Conservation (phyloP, 2,888 invertebrate species). For the Sycophila texana region DNA sequence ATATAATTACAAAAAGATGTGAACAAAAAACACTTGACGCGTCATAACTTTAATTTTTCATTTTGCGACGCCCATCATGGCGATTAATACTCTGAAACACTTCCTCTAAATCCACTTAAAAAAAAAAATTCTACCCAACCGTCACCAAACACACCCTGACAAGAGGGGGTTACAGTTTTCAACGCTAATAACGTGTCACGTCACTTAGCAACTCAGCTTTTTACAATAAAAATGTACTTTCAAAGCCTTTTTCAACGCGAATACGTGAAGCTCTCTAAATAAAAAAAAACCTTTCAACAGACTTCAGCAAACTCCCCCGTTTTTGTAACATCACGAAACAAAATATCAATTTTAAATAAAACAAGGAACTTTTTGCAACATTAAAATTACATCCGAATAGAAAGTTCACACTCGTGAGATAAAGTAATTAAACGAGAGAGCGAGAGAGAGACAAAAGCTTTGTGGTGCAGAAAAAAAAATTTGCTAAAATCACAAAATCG, state of each 20-base stretch:
- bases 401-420: no score
- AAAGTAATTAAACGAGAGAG: neutral
- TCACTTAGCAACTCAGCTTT: conserved; percentile 2
- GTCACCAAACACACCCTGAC: neutral
- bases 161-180: conserved; percentile 4
- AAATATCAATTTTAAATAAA: no score
- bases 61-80: neutral
- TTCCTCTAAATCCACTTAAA: conserved; percentile 12
- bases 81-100: neutral
- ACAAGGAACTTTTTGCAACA: no score
- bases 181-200: conserved; percentile 13
- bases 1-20: neutral
- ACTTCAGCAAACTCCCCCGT: no score
- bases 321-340: no score
- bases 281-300: no score
- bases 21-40: neutral
- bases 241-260: neutral
- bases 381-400: no score
- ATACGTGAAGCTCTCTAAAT: neutral
- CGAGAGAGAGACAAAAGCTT: conserved; percentile 7
- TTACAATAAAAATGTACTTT: conserved; percentile 5
- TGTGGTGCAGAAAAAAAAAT: neutral
- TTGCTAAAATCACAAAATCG: neutral
- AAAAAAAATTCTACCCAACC: neutral
- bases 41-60: neutral